Percentiles rank a stretch among this genome's conserved stretches.
Evolutionary conservation across 2,797 vertebrate genomes (phyloP).

Genomic region (Chelon labrosus): DNA sequence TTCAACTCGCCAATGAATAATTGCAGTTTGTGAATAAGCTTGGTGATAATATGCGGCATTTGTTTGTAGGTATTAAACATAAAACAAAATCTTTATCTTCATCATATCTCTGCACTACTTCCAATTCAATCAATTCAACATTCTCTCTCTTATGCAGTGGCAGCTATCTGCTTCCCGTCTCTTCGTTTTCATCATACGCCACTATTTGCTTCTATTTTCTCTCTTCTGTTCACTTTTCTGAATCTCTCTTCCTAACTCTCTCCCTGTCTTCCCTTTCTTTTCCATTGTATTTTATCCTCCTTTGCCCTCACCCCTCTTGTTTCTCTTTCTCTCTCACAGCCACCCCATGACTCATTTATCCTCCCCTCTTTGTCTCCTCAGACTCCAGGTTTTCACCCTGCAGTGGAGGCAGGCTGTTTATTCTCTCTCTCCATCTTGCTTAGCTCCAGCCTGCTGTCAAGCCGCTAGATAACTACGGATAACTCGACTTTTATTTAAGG

Average conservation of each 20-base stretch:
- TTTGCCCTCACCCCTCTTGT: slow-evolving; percentile 1
- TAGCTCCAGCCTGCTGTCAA: slow-evolving; percentile 73
- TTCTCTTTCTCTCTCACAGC: slow-evolving; percentile 27
- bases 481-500: slow-evolving; percentile 70
- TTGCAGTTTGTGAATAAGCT: neutral
- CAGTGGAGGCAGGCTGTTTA: slow-evolving; percentile 67
- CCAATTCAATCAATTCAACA: neutral
- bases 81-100: neutral
- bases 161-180: slow-evolving; percentile 25
- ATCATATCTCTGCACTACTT: neutral
- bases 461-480: slow-evolving; percentile 61
- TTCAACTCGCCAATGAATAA: neutral
- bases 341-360: slow-evolving; percentile 62
- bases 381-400: slow-evolving; percentile 63
- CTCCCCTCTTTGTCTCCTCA: slow-evolving; percentile 67
- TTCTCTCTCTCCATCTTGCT: slow-evolving; percentile 79
- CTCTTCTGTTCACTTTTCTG: slow-evolving; percentile 29
- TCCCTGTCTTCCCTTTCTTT: neutral
- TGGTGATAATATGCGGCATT: neutral
- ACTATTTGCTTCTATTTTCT: slow-evolving; percentile 12
- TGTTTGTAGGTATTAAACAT: too few relatives aligned
- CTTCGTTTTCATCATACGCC: slow-evolving; percentile 11
- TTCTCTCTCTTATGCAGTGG: neutral
- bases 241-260: slow-evolving; percentile 9
- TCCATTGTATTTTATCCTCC: neutral